Base-by-base conservation (phyloP, 2,113 vertebrate species). In the Microcebus ravelobensis region DNA sequence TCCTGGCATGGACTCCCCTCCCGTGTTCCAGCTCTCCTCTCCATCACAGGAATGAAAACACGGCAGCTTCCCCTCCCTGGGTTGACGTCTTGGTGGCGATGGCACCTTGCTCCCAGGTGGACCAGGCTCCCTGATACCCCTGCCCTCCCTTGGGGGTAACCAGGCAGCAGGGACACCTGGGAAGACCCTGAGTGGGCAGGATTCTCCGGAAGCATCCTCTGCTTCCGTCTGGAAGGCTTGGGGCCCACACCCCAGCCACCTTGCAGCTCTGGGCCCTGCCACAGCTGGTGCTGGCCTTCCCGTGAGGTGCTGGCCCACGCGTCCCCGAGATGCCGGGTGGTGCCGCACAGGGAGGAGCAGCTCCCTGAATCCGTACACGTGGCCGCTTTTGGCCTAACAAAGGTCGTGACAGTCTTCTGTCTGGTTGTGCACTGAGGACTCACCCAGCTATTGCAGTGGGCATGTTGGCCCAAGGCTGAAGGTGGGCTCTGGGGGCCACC, bases 351-450 rank as follows among this genome's bases (percentile, higher is more conserved):
- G 67, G 65, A 68, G 50, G 13, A 71, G 15, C 42, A 48, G 42
- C 31, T 50, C 48, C 36, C 36, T 31, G 23, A n/a, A 27, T 9
- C 6, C 50, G 45, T 63, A 63, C 39, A 48, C 52, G 5, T 0
- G 18, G 90, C 77, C 52, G 50, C 20, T 31, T 42, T 1, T 6
- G 74, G 68, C 80, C 93, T 68, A 95, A 95, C 91, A 96, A 97
- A 97, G 57, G 55, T 63, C 50, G 21, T 83, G 70, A 50, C 18
- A 11, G 52, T 6, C 57, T 67, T 55, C n/a, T 0, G n/a, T 70
- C 70, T 85, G 45, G 15, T 29, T 67, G 31, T 52, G 34, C 17
- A n/a, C 34, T 29, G 27, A 68, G 67, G 18, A 48, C 63, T 34
- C 5, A 2, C 1, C 13, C 1, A 52, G 89, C 27, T 15, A 34